phyloP scores from a whole-genome alignment of 92 coral and sea anemone species.

The Metridium senile region DNA sequence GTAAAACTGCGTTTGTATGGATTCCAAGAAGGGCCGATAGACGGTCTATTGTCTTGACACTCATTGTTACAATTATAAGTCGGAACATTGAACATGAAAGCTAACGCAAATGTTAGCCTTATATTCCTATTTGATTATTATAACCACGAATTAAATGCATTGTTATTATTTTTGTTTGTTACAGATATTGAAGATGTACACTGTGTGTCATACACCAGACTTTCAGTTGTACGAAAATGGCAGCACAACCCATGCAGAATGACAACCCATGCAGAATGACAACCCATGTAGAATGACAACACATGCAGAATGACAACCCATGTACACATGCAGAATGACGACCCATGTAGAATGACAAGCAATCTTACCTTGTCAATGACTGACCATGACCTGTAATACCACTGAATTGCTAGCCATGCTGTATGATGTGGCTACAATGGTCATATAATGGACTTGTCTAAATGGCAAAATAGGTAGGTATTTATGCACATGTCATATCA shows the following conservation, averaged over 20 bases:
- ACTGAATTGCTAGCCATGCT: background rate
- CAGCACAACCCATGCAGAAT: background rate
- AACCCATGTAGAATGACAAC: too few species aligned
- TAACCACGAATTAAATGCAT: background rate
- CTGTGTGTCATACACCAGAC: slow-evolving; percentile 3
- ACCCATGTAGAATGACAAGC: too few species aligned
- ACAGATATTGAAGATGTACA: background rate
- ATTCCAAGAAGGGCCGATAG: background rate
- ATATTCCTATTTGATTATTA: background rate
- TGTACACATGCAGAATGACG: too few species aligned
- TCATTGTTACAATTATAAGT: background rate
- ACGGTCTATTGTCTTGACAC: background rate
- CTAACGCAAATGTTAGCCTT: too few species aligned
- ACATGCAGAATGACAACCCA: too few species aligned
- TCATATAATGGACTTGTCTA: background rate
- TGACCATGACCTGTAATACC: slow-evolving; percentile 6
- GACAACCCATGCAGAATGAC: background rate
- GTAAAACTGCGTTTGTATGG: too few species aligned
- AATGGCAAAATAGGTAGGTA: background rate
- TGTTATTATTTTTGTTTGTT: background rate
- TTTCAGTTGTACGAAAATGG: background rate
- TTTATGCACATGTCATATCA: background rate
- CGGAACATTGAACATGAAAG: background rate
- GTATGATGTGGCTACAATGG: background rate
- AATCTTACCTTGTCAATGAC: background rate